Percentiles rank a stretch among this genome's conserved stretches.
Evolutionary conservation across 2,888 invertebrate genomes (phyloP).

Genomic region (Candidula unifasciata): DNA sequence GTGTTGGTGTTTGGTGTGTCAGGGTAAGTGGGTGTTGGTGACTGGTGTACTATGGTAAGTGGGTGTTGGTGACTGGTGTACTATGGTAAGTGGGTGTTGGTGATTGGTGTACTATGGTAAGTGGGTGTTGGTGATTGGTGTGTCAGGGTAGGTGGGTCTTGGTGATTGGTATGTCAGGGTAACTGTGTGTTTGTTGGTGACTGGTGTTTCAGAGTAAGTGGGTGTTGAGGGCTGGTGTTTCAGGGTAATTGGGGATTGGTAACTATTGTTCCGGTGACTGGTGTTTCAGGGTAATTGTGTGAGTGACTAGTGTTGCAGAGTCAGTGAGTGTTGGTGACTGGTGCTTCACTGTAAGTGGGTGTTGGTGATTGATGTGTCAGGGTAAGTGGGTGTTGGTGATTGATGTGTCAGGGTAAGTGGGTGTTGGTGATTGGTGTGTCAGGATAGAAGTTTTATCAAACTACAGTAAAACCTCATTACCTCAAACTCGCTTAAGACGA

Average conservation of each 20-base stretch:
- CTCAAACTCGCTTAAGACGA: no score
- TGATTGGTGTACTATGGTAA: neutral
- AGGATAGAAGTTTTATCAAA: no score
- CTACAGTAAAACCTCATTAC: no score
- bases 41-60: neutral
- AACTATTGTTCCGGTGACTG: constrained; percentile 86
- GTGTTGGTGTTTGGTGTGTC: neutral
- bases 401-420: no score
- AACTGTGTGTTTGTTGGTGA: neutral
- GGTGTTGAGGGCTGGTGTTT: no score
- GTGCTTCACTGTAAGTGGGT: no score
- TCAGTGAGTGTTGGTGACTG: no score
- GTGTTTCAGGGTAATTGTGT: constrained; percentile 83
- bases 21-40: neutral
- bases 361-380: no score
- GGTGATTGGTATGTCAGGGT: neutral
- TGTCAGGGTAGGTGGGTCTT: neutral
- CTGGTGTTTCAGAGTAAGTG: neutral
- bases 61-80: neutral
- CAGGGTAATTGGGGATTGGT: neutral
- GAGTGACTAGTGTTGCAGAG: no score
- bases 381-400: no score
- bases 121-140: neutral
- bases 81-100: neutral
- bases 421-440: no score